phyloP scores from a whole-genome alignment of 2,797 vertebrate species.

The Microctenopoma steveboyesi region DNA sequence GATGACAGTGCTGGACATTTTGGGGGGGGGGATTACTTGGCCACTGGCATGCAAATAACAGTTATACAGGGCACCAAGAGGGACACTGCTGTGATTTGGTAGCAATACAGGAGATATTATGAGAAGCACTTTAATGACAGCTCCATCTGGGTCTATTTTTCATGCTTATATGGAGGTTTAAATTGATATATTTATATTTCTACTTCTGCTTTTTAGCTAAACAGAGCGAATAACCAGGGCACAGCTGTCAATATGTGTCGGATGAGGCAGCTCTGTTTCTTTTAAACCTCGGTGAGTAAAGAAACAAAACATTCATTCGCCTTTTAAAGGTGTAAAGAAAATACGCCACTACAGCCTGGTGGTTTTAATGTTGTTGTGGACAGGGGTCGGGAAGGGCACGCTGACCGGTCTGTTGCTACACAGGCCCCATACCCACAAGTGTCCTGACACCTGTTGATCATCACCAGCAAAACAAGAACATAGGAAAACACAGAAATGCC shows the following conservation, averaged over 20 bases:
- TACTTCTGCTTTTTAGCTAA: constrained; percentile 1
- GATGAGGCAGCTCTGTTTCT: not conserved
- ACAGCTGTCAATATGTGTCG: not conserved
- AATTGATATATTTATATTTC: not conserved
- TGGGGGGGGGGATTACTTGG: constrained; percentile 20
- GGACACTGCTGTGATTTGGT: constrained; percentile 14
- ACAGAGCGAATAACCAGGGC: not conserved
- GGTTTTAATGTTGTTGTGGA: too few relatives aligned
- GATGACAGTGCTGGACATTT: constrained; percentile 33
- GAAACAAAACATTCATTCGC: constrained; percentile 1
- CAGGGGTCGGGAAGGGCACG: too few relatives aligned
- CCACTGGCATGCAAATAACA: constrained; percentile 39
- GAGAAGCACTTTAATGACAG: constrained; percentile 3
- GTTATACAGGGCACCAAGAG: constrained; percentile 7
- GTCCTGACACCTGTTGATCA: constrained; percentile 11
- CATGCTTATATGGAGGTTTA: not conserved
- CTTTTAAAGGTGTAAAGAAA: constrained; percentile 34
- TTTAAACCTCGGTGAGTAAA: constrained; percentile 5
- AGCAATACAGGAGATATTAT: constrained; percentile 9
- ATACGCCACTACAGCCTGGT: not conserved
- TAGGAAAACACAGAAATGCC: constrained; percentile 16
- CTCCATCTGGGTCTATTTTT: not conserved
- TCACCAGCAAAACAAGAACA: constrained; percentile 1
- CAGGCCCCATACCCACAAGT: too few relatives aligned
- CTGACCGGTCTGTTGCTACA: too few relatives aligned